Conservation (phyloP, 2,113 vertebrate genomes). For the Megaptera novaeangliae region DNA sequence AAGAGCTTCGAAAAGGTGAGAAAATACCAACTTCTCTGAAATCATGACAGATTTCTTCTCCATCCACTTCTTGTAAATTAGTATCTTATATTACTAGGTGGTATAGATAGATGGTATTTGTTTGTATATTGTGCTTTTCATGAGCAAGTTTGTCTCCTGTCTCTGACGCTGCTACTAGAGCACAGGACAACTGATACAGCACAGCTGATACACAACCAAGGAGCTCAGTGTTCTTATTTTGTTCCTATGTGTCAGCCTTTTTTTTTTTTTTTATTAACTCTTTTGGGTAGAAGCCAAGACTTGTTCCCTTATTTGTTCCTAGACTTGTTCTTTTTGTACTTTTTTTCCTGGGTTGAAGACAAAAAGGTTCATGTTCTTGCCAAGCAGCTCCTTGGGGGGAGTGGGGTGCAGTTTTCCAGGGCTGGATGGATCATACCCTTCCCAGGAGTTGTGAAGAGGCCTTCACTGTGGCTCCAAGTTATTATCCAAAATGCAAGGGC, state of each 20-base stretch:
- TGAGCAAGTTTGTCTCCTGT: not conserved
- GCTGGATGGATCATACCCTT: constrained; percentile 35
- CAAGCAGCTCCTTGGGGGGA: constrained; percentile 42
- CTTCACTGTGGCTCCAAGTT: not conserved
- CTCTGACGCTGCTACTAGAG: not conserved
- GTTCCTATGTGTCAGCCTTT: constrained; percentile 73
- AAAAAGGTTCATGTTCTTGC: constrained; percentile 39
- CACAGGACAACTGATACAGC: not conserved
- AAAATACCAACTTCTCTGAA: constrained; percentile 7
- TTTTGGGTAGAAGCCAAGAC: constrained; percentile 77
- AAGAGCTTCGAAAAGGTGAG: constrained; percentile 95
- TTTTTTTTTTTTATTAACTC: constrained; percentile 52
- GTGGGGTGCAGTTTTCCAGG: not conserved
- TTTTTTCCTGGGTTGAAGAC: constrained; percentile 55
- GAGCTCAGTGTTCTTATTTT: constrained; percentile 69
- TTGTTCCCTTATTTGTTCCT: constrained; percentile 78
- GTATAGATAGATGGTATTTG: not conserved
- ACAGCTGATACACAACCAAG: not conserved
- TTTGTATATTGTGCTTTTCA: not conserved
- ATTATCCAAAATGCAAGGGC: not conserved
- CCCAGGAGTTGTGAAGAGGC: not conserved
- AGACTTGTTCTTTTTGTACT: constrained; percentile 78
- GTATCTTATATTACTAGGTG: not conserved
- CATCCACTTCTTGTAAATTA: not conserved
- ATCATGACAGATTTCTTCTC: not conserved